Conservation (phyloP, 2,797 vertebrate species). For the Poecilia velifera region DNA sequence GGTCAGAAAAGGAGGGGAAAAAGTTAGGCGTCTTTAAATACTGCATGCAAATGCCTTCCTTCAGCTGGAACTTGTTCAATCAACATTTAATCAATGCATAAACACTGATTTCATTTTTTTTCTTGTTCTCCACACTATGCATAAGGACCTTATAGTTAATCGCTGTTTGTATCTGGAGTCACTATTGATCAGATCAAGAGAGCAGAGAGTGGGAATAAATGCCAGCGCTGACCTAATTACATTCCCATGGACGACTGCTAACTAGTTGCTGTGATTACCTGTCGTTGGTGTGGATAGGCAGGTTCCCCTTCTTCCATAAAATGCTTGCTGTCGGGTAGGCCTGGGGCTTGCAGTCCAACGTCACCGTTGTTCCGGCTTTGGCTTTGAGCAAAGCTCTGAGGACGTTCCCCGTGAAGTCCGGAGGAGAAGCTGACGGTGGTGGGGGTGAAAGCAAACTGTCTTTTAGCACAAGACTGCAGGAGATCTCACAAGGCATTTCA, state of each 20-base stretch:
- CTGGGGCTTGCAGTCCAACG: conserved; percentile 91
- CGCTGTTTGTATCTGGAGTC: neutral
- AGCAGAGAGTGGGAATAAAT: neutral
- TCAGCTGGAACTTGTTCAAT: neutral
- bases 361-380: conserved; percentile 89
- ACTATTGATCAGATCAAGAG: conserved; percentile 20
- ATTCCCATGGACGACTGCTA: neutral
- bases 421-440: conserved; percentile 85
- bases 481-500: conserved; percentile 42
- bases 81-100: conserved; percentile 18
- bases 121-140: conserved; percentile 7
- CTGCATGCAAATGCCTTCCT: neutral
- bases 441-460: conserved; percentile 56
- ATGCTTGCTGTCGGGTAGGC: conserved; percentile 89
- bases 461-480: conserved; percentile 43
- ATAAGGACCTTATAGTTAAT: neutral
- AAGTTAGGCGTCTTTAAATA: neutral
- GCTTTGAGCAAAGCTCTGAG: conserved; percentile 90
- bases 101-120: conserved; percentile 26
- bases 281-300: conserved; percentile 86
- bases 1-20: neutral
- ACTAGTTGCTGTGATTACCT: conserved; percentile 77
- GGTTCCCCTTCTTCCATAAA: conserved; percentile 92
- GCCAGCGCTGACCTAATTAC: neutral
- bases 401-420: conserved; percentile 91